Base-by-base conservation (phyloP, 2,888 invertebrate genomes). In the Eupithecia insigniata region DNA sequence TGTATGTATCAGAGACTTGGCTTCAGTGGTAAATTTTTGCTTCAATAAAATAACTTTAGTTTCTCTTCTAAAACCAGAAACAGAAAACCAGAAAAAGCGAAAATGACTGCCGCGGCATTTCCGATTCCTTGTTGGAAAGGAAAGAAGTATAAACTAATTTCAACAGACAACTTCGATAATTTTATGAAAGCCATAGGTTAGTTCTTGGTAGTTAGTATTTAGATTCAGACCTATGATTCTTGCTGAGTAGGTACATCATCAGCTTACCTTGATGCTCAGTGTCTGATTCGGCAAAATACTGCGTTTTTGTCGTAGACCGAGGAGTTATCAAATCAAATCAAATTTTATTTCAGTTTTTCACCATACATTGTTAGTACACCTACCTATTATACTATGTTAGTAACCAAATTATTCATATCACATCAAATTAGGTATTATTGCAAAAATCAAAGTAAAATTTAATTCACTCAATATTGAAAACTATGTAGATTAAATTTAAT, bases 161-260 rank as follows among this genome's bases (percentile, higher is more conserved):
- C 95, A 72, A 96, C 96, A 80, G 96, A 97, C n/a, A 96, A 97
- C 79, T 98, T 98, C 83, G 97, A 98, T 83, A 96, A 96, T 58
- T 97, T 97, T 89, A 97, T 98, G 97, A 97, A 97, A 89, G 95
- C 95, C 61, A 87, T 97, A 76, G 97, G 97, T 97, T 78, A 22
- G 71, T 76, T 32, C 10, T 61, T 65, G 30, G 18, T 58, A 30
- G 22, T 2, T n/a, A n/a, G 18, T 43, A 46, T 6, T 43, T 6
- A 16, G 30, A 39, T 39, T n/a, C 46, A n/a, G 8, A 46, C 39
- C 39, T 16, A 39, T 16, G n/a, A n/a, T n/a, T n/a, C n/a, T n/a
- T n/a, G n/a, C n/a, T n/a, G n/a, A 46, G 10, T 46, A 46, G n/a
- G 8, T 46, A 46, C n/a, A 46, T 46, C 46, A 46, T 46, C 46